Evolutionary conservation across 2,113 vertebrate genomes (phyloP).

Genomic region (Spheniscus mendiculus): DNA sequence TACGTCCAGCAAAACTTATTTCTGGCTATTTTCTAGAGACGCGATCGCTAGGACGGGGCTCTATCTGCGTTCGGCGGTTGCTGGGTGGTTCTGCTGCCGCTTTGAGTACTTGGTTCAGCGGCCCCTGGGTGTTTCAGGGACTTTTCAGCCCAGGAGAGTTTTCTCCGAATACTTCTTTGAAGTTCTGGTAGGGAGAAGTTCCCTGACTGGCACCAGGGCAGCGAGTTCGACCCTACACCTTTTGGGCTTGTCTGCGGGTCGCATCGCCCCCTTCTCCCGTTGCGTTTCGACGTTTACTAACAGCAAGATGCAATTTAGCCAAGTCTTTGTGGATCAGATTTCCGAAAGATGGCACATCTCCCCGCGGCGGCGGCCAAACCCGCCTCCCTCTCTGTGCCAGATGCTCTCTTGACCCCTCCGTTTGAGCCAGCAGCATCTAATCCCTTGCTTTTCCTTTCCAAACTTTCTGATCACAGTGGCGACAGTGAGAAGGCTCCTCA

Average conservation of each 20-base stretch:
- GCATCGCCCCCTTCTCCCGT: rapidly evolving
- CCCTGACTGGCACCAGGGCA: not conserved
- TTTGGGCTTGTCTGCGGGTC: rapidly evolving
- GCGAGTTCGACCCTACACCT: rapidly evolving
- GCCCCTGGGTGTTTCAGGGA: not conserved
- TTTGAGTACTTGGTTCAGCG: rapidly evolving
- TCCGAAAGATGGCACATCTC: not conserved
- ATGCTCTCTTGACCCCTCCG: not conserved
- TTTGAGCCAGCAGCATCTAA: not conserved
- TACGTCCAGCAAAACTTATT: not conserved
- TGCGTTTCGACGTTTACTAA: rapidly evolving
- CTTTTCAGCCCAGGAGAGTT: not conserved
- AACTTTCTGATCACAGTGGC: not conserved
- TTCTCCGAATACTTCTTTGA: not conserved
- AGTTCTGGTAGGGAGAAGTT: rapidly evolving
- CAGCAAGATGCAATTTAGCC: not conserved
- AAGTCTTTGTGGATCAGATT: not conserved
- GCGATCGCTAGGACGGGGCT: rapidly evolving
- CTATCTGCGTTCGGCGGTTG: rapidly evolving
- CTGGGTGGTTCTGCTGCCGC: not conserved
- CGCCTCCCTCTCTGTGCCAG: not conserved
- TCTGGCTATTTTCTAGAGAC: not conserved
- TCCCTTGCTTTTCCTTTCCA: not conserved
- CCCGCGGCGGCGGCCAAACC: not conserved
- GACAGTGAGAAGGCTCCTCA: not conserved